Base-by-base conservation (phyloP, 2,113 vertebrate species). In the Capreolus pygargus region DNA sequence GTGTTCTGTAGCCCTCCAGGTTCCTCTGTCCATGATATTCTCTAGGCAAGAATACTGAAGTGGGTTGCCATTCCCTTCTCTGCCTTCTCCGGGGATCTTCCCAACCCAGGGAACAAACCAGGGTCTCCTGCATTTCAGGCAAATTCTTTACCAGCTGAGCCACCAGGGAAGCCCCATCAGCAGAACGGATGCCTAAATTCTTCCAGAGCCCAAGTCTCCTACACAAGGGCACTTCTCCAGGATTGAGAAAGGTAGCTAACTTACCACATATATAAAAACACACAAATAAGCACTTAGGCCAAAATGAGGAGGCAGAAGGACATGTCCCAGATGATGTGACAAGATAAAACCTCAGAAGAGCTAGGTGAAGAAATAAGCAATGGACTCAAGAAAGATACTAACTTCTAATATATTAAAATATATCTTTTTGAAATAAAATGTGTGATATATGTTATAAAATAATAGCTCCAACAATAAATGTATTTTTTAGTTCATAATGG, bases 1-100 rank as follows among this genome's bases (percentile, higher is more conserved):
- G 7, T 27, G 23, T 43, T 43, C 23, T 27, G 12, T 43, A 27
- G 23, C 70, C 70, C 0, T 0, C 39, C 70, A 43, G 23, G 12
- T 15, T 43, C 23, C 39, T 76, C 70, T 43, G 70, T 43, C 70
- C 13, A 0, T 27, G 39, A 39, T 43, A 27, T 27, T 43, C 70
- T 76, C 23, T 43, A 43, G 39, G 70, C 39, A 43, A 76, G 70
- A 76, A 76, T 76, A 76, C 21, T 76, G 70, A 27, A 43, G 13
- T 76, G 70, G 12, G 39, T 76, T 76, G 23, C 23, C 23, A 27
- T 76, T 76, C 23, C 12, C 23, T 43, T 76, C 70, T 76, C 39
- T 14, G 39, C 39, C 39, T 76, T 43, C 70, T 39, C 67, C 1
- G 1, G 12, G 12, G 23, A 76, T 43, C 70, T 76, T 76, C 39